These are phyloP conservation scores for Campylomormyrus numenius DNA, from an alignment of 2,113 vertebrate species.

Conservation along the genomic window DNA sequence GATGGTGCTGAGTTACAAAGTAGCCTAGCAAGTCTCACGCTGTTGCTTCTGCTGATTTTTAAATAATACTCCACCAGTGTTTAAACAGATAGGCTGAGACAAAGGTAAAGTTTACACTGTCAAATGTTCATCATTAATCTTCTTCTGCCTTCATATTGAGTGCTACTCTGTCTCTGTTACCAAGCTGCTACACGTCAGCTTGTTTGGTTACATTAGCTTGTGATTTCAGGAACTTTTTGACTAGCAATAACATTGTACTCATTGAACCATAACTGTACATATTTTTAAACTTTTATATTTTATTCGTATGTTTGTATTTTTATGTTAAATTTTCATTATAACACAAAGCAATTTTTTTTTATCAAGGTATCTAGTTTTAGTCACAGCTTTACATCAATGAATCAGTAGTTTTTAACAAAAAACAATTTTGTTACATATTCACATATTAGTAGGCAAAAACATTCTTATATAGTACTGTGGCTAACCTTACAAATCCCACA, in stretches of 20 bases:
- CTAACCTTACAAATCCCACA: background rate
- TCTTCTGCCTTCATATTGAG: conserved; percentile 46
- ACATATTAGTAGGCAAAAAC: background rate
- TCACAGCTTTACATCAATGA: background rate
- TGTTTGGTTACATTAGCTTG: conserved; percentile 38
- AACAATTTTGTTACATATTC: background rate
- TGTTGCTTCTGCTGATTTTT: conserved; percentile 48
- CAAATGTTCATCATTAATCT: conserved; percentile 66
- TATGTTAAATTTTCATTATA: background rate
- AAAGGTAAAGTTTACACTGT: conserved; percentile 47
- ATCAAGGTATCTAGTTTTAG: background rate
- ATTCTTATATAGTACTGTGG: background rate
- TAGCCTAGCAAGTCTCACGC: conserved; percentile 28
- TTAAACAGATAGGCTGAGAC: conserved; percentile 47
- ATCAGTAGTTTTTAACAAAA: background rate
- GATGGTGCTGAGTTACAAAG: conserved; percentile 9
- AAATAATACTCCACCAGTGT: conserved; percentile 42
- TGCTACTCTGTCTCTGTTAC: conserved; percentile 52
- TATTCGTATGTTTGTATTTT: background rate
- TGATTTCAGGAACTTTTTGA: conserved; percentile 26
- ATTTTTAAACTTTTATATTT: background rate
- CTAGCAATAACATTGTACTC: background rate
- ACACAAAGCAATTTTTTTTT: background rate
- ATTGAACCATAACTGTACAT: background rate
- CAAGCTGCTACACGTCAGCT: conserved; percentile 57